Evolutionary conservation across 2,113 vertebrate genomes (phyloP), one percentile per base, ranked within the genome.

Genomic region (Chitala chitala): DNA sequence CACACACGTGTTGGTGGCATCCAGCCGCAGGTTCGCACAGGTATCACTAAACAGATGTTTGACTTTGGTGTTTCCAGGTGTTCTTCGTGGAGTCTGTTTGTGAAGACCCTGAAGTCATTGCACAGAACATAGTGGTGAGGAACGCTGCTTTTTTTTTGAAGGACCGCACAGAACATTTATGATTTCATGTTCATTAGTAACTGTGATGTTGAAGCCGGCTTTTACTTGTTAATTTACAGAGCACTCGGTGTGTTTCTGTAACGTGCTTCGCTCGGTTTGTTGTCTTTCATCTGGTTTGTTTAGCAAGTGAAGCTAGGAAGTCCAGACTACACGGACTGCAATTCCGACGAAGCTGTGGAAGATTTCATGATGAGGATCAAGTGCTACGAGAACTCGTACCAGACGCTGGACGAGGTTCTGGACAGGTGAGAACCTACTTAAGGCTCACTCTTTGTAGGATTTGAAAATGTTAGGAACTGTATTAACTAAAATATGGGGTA

Each of bases 51-150:
- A 33, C 22, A 55, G 42, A 33, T 22, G 4, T 50, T 15, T 29
- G 36, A 15, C 53, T 46, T 31, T 66, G 13, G 15, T 31, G 13
- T 44, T 71, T 1, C 42, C 79, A 99, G 96, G 96, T 94, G 2
- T 99, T 99, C 81, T 99, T 99, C 73, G 96, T 99, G 0, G 97
- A 99, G 85, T 99, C 96, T 22, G 91, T 98, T 4, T 99, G 97
- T 17, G 95, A 98, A 48, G 96, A 99, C 83, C 96, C 94, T 22
- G 94, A 96, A 42, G 96, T 99, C 82, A 97, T 99, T 78, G 93
- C 94, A 72, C 94, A 95, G 76, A 99, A 99, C 84, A 98, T 99
- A 24, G 94, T 98, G 89, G 97, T 98, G 81, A 92, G 96, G 91
- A 36, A 9, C 15, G n/a, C 15, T 55, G 1, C 54, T 68, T 22